A percentile compares a stretch with the other conserved stretches of the same genome.
Conservation (phyloP, 2,113 vertebrate genomes). For the Mandrillus leucophaeus region DNA sequence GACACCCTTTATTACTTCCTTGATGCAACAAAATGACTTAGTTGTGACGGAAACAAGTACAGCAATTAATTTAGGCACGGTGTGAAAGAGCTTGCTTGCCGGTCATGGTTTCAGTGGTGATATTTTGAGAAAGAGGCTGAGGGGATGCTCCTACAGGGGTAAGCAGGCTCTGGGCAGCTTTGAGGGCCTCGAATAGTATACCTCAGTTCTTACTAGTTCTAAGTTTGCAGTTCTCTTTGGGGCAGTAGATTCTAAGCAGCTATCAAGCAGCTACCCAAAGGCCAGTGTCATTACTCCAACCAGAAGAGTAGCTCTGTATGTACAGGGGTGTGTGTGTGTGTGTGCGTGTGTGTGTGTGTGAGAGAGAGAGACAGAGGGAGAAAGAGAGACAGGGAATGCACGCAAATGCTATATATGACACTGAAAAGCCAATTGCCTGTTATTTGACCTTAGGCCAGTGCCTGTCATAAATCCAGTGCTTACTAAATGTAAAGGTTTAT, state of each 20-base stretch:
- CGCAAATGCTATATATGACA: neutral
- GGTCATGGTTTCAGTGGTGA: rapidly evolving
- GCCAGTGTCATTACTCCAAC: neutral
- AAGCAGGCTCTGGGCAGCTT: neutral
- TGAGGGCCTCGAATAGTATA: neutral
- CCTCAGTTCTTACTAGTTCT: too few species aligned
- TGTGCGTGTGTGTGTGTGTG: neutral
- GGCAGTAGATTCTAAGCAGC: neutral
- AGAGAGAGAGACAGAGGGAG: too few species aligned
- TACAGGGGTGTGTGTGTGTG: neutral
- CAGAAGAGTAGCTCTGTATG: neutral
- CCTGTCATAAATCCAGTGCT: neutral
- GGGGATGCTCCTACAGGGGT: too few species aligned
- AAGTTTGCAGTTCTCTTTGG: neutral
- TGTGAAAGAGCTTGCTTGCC: neutral
- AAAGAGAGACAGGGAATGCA: neutral
- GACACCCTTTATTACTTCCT: neutral
- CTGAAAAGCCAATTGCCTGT: neutral
- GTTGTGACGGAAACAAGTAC: neutral
- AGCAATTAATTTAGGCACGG: neutral
- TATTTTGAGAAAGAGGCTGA: neutral
- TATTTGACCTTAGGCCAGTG: neutral
- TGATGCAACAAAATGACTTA: neutral
- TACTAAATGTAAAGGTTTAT: neutral
- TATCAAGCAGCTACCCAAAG: neutral